Evolutionary conservation across 2,888 invertebrate species (phyloP).

Genomic region (Antheraea assamensis): DNA sequence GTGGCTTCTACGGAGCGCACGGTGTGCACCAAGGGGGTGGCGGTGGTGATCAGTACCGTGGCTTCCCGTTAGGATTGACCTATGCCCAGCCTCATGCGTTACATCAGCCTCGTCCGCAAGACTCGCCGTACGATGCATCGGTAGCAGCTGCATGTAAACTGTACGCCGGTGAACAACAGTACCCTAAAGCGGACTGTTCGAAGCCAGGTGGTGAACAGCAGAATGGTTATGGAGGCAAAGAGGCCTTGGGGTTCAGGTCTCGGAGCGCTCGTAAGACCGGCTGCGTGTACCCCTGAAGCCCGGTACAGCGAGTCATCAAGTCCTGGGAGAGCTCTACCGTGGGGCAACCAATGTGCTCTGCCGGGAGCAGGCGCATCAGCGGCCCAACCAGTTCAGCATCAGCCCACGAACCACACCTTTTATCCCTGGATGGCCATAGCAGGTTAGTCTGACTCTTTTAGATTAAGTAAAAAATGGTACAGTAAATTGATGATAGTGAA

Average conservation of each 20-base stretch:
- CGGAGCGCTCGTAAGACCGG: constrained; percentile 88
- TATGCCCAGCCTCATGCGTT: constrained; percentile 91
- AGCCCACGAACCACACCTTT: constrained; percentile 95
- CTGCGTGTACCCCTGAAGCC: constrained; percentile 95
- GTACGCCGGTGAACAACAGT: constrained; percentile 87
- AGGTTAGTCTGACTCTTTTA: constrained; percentile 85
- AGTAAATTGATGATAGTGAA: background rate
- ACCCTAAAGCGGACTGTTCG: constrained; percentile 89
- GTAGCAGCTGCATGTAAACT: constrained; percentile 93
- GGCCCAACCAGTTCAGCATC: constrained; percentile 93
- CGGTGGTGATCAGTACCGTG: constrained; percentile 91
- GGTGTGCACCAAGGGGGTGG: constrained; percentile 89
- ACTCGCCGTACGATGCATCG: constrained; percentile 95
- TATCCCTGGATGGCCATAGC: constrained; percentile 99
- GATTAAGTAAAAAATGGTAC: constrained; percentile 20
- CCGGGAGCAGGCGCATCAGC: constrained; percentile 91
- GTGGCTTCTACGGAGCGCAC: constrained; percentile 96
- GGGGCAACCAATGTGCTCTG: constrained; percentile 94
- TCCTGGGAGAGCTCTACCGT: constrained; percentile 89
- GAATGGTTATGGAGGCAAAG: constrained; percentile 87
- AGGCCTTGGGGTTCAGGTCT: constrained; percentile 87
- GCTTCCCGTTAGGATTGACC: constrained; percentile 93
- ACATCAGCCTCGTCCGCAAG: constrained; percentile 91
- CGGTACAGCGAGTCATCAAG: constrained; percentile 93
- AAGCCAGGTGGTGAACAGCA: constrained; percentile 84